These are phyloP conservation scores for Ganaspis brasiliensis DNA, from an alignment of 2,888 invertebrate genomes.

Conservation along the genomic window DNA sequence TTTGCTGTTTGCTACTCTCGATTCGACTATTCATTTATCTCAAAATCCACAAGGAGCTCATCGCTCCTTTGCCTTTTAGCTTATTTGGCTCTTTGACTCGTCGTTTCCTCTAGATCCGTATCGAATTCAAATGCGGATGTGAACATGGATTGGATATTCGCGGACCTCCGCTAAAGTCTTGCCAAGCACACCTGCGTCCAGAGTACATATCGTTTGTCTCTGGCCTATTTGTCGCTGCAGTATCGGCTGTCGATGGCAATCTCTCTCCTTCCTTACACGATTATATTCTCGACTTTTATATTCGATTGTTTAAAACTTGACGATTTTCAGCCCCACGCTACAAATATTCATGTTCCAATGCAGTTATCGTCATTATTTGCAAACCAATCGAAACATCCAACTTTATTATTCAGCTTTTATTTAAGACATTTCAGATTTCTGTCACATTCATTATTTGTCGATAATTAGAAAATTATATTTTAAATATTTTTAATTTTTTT, in stretches of 20 bases:
- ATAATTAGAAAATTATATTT: no score
- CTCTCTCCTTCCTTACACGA: conserved; percentile 21
- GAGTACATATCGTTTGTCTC: conserved; percentile 12
- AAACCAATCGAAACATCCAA: no score
- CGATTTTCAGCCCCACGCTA: no score
- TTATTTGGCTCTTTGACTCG: conserved; percentile 22
- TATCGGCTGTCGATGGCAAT: conserved; percentile 35
- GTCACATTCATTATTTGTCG: no score
- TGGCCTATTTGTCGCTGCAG: conserved; percentile 39
- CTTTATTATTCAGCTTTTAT: no score
- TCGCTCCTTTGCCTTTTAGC: not conserved
- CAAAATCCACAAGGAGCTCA: not conserved
- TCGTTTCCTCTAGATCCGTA: conserved; percentile 10
- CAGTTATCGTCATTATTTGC: no score
- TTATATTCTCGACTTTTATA: conserved; percentile 15
- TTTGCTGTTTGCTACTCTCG: not conserved
- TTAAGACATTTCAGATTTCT: no score
- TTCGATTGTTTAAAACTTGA: conserved; percentile 5
- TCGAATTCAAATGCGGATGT: conserved; percentile 26
- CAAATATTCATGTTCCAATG: no score
- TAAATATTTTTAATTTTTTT: no score
- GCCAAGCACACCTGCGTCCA: conserved; percentile 23
- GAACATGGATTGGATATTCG: not conserved
- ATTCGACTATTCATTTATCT: conserved; percentile 17
- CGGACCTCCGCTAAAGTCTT: not conserved